These are phyloP conservation scores for Eugnorisma glareosa DNA, from an alignment of 2,888 invertebrate genomes.

Conservation along the genomic window DNA sequence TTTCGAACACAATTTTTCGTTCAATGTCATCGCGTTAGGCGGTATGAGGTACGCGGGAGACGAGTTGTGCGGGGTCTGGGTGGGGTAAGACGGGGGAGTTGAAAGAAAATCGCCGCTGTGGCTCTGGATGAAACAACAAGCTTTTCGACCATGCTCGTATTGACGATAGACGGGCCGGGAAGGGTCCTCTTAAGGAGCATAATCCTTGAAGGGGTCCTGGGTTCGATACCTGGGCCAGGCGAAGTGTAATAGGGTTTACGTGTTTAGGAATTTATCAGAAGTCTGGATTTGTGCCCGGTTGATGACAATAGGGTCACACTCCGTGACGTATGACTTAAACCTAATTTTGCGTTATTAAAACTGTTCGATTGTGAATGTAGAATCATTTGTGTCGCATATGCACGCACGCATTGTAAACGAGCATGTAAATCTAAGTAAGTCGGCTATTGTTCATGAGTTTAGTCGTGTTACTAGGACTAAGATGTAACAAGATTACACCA, in stretches of 20 bases:
- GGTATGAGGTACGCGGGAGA: too few species aligned
- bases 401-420: neutral
- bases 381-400: neutral
- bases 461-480: neutral
- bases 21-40: too few species aligned
- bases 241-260: neutral
- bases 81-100: too few species aligned
- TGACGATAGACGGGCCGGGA: too few species aligned
- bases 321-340: neutral
- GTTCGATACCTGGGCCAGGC: neutral
- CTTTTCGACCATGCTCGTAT: too few species aligned
- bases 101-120: too few species aligned
- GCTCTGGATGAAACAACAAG: too few species aligned
- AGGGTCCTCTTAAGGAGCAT: too few species aligned
- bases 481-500: slow-evolving; percentile 16
- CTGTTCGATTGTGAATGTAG: neutral
- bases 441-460: slow-evolving; percentile 1
- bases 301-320: neutral
- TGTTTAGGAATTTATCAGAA: neutral
- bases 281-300: neutral
- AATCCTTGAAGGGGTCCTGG: too few species aligned
- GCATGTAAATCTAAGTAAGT: slow-evolving; percentile 12
- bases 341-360: neutral
- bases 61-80: too few species aligned
- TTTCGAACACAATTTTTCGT: too few species aligned